Percentiles rank a stretch among this genome's conserved stretches.
phyloP scores from a whole-genome alignment of 2,888 invertebrate genomes.

The Dryomyza anilis region DNA sequence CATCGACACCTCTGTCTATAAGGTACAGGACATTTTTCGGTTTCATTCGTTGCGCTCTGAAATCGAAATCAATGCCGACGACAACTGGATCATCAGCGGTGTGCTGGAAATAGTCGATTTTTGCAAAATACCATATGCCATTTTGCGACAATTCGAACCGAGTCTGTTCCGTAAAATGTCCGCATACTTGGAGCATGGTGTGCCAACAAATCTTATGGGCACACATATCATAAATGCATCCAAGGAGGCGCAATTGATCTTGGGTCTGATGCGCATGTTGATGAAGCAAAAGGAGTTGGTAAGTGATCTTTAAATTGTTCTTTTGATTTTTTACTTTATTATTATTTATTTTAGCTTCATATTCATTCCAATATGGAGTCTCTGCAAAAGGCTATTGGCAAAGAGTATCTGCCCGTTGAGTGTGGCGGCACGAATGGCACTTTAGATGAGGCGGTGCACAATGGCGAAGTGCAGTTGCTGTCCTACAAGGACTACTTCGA shows the following conservation, averaged over 20 bases:
- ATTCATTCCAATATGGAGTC: constrained; percentile 53
- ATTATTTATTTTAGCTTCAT: constrained; percentile 29
- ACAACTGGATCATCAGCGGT: constrained; percentile 65
- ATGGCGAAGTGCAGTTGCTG: constrained; percentile 42
- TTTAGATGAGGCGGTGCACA: constrained; percentile 48
- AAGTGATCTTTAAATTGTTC: constrained; percentile 24
- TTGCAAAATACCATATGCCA: constrained; percentile 51
- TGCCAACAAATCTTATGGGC: constrained; percentile 49
- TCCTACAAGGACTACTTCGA: constrained; percentile 46
- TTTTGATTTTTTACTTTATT: background rate
- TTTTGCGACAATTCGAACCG: constrained; percentile 50
- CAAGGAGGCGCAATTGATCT: constrained; percentile 49
- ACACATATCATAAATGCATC: constrained; percentile 54
- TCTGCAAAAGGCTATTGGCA: constrained; percentile 64
- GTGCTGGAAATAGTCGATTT: constrained; percentile 67
- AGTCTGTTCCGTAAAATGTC: constrained; percentile 51
- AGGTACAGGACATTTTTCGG: constrained; percentile 50
- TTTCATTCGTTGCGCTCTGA: constrained; percentile 51
- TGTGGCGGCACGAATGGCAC: constrained; percentile 70
- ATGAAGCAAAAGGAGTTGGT: constrained; percentile 55
- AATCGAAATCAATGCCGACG: constrained; percentile 61
- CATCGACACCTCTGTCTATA: constrained; percentile 49
- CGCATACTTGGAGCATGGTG: constrained; percentile 49
- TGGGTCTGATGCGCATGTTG: constrained; percentile 47
- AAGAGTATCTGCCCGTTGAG: constrained; percentile 67